These are phyloP conservation scores for Chiloscyllium punctatum DNA, from an alignment of 2,797 vertebrate species.

Conservation along the genomic window DNA sequence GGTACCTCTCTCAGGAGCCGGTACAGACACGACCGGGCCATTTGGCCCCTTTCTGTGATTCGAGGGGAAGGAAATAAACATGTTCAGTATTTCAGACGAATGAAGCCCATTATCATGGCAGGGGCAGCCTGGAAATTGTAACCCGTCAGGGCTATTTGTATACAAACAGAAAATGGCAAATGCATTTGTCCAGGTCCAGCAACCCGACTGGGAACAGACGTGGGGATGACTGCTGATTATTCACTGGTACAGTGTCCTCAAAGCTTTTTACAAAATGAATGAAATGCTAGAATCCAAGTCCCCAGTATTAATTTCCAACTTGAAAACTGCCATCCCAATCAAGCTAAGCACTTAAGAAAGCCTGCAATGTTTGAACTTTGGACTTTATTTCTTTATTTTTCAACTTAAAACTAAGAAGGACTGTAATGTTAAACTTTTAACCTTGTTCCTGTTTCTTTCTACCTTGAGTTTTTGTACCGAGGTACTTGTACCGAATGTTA, in stretches of 20 bases:
- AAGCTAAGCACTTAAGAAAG: no score
- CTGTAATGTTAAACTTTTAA: no score
- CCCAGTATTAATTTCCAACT: background rate
- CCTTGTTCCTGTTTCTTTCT: no score
- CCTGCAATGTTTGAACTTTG: no score
- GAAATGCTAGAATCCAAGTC: background rate
- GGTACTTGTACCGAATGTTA: no score
- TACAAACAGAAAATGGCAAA: background rate
- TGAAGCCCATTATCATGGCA: background rate
- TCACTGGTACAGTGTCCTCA: background rate
- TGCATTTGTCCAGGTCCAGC: background rate
- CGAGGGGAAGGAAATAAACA: background rate
- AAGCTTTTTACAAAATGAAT: background rate
- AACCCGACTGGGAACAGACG: background rate
- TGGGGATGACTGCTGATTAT: background rate
- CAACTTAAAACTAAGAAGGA: no score
- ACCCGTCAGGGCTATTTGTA: background rate
- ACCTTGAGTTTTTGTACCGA: no score
- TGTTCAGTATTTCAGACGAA: background rate
- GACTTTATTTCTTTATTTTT: no score
- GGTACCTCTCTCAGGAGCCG: no score
- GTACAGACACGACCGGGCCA: no score
- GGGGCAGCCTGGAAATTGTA: background rate
- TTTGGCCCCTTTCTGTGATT: no score
- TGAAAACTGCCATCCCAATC: background rate